Conservation (phyloP, 2,113 vertebrate species). For the Planiliza haematocheilus region DNA sequence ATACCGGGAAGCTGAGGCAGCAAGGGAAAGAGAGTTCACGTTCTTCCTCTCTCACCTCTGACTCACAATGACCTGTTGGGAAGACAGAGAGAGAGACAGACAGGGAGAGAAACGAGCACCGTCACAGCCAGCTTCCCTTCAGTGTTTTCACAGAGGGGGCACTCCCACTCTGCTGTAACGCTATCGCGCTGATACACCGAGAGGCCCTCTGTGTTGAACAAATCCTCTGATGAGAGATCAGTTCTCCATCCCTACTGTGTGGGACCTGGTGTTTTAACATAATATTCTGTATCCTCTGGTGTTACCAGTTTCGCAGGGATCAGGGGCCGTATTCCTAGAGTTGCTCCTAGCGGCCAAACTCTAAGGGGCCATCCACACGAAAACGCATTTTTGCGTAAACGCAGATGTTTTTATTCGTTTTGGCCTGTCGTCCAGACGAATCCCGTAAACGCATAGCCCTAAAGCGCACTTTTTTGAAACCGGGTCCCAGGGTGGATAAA, state of each 20-base stretch:
- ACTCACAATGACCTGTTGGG: neutral
- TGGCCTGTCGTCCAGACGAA: too few species aligned
- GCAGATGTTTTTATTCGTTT: too few species aligned
- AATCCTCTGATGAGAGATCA: neutral
- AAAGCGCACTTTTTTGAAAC: too few species aligned
- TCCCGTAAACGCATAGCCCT: too few species aligned
- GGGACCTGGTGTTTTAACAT: neutral
- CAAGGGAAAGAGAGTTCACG: conserved; percentile 18
- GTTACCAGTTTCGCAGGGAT: neutral
- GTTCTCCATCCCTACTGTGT: neutral
- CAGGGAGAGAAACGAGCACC: neutral
- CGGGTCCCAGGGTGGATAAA: too few species aligned
- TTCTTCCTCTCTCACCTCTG: conserved; percentile 2
- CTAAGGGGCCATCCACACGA: too few species aligned
- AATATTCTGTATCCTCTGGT: neutral
- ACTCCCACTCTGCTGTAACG: too few species aligned
- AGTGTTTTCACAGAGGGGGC: neutral
- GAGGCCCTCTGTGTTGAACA: neutral
- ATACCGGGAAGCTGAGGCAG: conserved; percentile 21
- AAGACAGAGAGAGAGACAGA: neutral
- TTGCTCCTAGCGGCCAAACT: too few species aligned
- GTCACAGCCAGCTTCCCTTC: neutral
- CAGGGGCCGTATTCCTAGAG: too few species aligned
- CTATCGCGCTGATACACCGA: neutral
- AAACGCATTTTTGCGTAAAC: too few species aligned